phyloP scores from a whole-genome alignment of 37 sponge, comb jelly and placozoan genomes.

The Tethya wilhelma region DNA sequence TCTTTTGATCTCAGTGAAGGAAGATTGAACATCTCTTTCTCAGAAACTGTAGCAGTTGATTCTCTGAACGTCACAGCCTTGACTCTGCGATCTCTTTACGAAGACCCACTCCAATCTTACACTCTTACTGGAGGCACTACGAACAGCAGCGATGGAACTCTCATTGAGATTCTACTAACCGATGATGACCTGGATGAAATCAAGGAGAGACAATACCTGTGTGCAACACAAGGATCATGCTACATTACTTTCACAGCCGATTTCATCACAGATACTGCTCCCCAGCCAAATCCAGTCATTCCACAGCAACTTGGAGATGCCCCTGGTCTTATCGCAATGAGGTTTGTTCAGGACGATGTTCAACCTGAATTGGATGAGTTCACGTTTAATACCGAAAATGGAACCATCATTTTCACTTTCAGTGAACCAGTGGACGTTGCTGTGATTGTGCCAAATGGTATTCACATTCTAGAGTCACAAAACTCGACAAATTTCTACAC shows the following conservation, averaged over 20 bases:
- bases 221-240: conserved; percentile 72
- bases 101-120: conserved; percentile 57
- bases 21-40: conserved; percentile 61
- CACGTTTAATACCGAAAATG: conserved; percentile 59
- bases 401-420: conserved; percentile 71
- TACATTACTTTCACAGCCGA: conserved; percentile 77
- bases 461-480: conserved; percentile 57
- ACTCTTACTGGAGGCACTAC: conserved; percentile 65
- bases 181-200: conserved; percentile 64
- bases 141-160: conserved; percentile 40
- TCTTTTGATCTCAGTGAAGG: conserved; percentile 70
- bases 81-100: conserved; percentile 80
- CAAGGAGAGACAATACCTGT: conserved; percentile 59
- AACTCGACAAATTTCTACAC: conserved; percentile 60
- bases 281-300: conserved; percentile 40
- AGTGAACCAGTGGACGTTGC: conserved; percentile 81
- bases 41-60: conserved; percentile 77
- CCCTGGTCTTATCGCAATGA: conserved; percentile 78
- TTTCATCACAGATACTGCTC: conserved; percentile 72
- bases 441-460: conserved; percentile 51
- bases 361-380: conserved; percentile 54
- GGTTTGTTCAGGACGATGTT: conserved; percentile 54
- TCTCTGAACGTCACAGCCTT: conserved; percentile 62
- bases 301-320: conserved; percentile 42
- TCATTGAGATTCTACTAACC: conserved; percentile 51